Evolutionary conservation across 2,888 invertebrate species (phyloP), one percentile per base, ranked within the genome.

Genomic region (Esperia sulphurella): DNA sequence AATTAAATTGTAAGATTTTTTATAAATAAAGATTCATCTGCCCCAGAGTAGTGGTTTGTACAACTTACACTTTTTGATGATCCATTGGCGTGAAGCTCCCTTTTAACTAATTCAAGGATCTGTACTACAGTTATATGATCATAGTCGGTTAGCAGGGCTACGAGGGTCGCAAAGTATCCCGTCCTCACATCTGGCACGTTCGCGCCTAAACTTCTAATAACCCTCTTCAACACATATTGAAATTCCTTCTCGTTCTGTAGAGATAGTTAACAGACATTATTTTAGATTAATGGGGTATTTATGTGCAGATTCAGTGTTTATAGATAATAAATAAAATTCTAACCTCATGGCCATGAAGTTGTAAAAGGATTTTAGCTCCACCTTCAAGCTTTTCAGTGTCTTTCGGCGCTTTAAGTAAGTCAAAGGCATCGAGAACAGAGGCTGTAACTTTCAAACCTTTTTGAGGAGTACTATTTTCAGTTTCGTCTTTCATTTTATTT

Each of bases 141-240:
- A 50, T 89, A 80, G 45, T 88, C 79, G 39, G 78, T 81, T 9
- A 95, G 73, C 48, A 94, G 75, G 6, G 91, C 90, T n/a, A 93
- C 92, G 10, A 96, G 82, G 8, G 93, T 91, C 0, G 93, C 90
- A 69, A 92, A 95, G 77, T 93, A 94, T 21, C 95, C 95, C 49
- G 92, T 91, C 58, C 94, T 91, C 30, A 93, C 90, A 14, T 88
- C 85, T 14, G 90, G 88, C 37, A 92, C 89, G 14, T 93, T 92
- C 1, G 95, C 93, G 31, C 95, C 95, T 52, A 95, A 81, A 53
- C 95, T 95, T 58, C 94, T 89, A 3, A 96, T 87, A 43, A 95
- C 77, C 59, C 95, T 90, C 54, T 91, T 92, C 33, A 96, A 68
- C 0, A 92, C 91, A 79, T 95, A 95, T 42, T 91, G 82, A 9